Percentiles rank a stretch among this genome's conserved stretches.
These are phyloP conservation scores for Procapra przewalskii DNA, from an alignment of 2,113 vertebrate species.

Conservation along the genomic window DNA sequence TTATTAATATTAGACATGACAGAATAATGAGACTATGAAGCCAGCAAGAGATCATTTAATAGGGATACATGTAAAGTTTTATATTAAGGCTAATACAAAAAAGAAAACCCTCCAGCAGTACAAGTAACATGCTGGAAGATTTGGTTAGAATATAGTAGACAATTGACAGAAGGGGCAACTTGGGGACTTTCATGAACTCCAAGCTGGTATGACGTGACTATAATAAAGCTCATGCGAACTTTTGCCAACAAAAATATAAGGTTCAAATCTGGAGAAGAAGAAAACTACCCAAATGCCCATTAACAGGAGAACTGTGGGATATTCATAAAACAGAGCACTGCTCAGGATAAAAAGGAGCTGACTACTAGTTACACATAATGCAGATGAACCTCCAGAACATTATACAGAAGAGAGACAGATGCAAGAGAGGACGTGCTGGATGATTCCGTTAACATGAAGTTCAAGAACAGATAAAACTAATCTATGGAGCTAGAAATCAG, in stretches of 20 bases:
- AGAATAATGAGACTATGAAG: background rate
- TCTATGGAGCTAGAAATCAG: background rate
- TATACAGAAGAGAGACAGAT: background rate
- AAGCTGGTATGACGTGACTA: background rate
- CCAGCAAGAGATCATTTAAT: conserved; percentile 2
- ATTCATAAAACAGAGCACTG: background rate
- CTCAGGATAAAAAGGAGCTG: background rate
- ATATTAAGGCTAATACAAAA: background rate
- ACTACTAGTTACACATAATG: background rate
- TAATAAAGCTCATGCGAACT: background rate
- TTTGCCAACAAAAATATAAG: background rate
- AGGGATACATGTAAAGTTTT: background rate
- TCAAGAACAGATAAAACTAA: background rate
- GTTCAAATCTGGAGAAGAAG: background rate
- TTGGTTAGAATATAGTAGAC: background rate
- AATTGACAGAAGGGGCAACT: background rate
- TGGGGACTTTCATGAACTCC: background rate
- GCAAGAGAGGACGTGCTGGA: background rate
- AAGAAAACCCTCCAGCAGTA: background rate
- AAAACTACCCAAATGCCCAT: background rate
- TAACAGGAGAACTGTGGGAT: background rate
- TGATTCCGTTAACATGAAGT: background rate
- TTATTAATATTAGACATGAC: background rate
- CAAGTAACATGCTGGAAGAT: background rate
- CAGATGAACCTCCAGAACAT: background rate